phyloP scores from a whole-genome alignment of 2,113 vertebrate species.

The Rhombomys opimus region DNA sequence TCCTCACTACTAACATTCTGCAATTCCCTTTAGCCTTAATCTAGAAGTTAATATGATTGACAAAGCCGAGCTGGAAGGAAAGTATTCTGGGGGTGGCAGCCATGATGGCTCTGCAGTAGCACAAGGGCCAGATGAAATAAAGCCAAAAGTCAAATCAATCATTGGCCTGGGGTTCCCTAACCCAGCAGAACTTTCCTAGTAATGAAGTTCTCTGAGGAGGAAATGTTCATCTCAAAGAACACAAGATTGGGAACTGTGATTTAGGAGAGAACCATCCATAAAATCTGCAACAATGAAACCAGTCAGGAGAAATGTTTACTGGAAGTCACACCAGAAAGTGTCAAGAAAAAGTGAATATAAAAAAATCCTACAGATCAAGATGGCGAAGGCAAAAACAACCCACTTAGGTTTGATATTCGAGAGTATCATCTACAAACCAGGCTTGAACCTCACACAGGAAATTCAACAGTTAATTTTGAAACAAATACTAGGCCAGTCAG shows the following conservation, averaged over 20 bases:
- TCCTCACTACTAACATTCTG: neutral
- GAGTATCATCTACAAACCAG: slow-evolving; percentile 27
- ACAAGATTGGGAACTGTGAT: slow-evolving; percentile 41
- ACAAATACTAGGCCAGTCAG: slow-evolving; percentile 33
- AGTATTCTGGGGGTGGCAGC: neutral
- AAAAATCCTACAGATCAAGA: neutral
- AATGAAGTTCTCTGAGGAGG: slow-evolving; percentile 79
- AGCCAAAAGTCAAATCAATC: slow-evolving; percentile 73
- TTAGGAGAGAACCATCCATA: slow-evolving; percentile 32
- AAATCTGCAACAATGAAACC: slow-evolving; percentile 66
- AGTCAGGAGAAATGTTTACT: slow-evolving; percentile 41
- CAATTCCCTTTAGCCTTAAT: neutral
- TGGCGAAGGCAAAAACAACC: slow-evolving; percentile 21
- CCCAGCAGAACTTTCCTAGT: slow-evolving; percentile 75
- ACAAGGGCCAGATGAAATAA: slow-evolving; percentile 72
- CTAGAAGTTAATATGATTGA: neutral
- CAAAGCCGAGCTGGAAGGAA: slow-evolving; percentile 60
- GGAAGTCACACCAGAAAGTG: slow-evolving; percentile 46
- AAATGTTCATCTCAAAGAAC: slow-evolving; percentile 77
- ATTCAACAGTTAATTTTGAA: slow-evolving; percentile 57
- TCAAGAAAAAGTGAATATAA: slow-evolving; percentile 23
- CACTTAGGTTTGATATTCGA: neutral
- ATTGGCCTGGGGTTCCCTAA: slow-evolving; percentile 66
- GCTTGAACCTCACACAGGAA: slow-evolving; percentile 45
- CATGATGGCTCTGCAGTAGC: neutral